A percentile compares a stretch with the other conserved stretches of the same genome.
These are phyloP conservation scores for Lycopodina hypogea DNA, from an alignment of 37 sponge, comb jelly and placozoan genomes.

Conservation along the genomic window DNA sequence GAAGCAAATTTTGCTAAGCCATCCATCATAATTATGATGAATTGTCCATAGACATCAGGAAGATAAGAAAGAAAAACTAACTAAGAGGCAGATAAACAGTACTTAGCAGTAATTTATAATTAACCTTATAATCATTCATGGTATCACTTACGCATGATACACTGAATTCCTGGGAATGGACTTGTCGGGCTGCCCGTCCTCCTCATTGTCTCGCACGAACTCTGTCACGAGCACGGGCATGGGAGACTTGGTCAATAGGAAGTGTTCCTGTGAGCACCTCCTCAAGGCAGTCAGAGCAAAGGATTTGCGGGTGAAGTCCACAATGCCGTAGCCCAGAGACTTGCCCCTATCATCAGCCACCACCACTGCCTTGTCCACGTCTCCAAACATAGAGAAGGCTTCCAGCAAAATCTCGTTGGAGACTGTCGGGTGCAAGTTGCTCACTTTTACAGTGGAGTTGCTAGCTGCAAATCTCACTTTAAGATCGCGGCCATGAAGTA, in stretches of 20 bases:
- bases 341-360: constrained; percentile 82
- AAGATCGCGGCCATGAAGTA: constrained; percentile 57
- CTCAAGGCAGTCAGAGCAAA: constrained; percentile 60
- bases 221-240: constrained; percentile 76
- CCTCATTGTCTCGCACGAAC: constrained; percentile 48
- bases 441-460: constrained; percentile 75
- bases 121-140: too few species aligned
- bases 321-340: constrained; percentile 81
- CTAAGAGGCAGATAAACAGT: too few species aligned
- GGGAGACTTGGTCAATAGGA: constrained; percentile 71
- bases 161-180: constrained; percentile 21
- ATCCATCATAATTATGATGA: too few species aligned
- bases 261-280: constrained; percentile 56
- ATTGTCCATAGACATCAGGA: too few species aligned
- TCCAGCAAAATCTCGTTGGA: constrained; percentile 85
- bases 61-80: too few species aligned
- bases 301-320: constrained; percentile 75
- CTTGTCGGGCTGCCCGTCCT: constrained; percentile 75
- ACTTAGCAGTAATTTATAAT: too few species aligned
- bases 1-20: too few species aligned
- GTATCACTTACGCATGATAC: constrained; percentile 39
- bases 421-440: constrained; percentile 68
- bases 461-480: constrained; percentile 88
- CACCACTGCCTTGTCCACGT: constrained; percentile 82
- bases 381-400: constrained; percentile 84